A percentile compares a stretch with the other conserved stretches of the same genome.
Evolutionary conservation across 2,113 vertebrate species (phyloP).

Genomic region (Petrocephalus zakoni): DNA sequence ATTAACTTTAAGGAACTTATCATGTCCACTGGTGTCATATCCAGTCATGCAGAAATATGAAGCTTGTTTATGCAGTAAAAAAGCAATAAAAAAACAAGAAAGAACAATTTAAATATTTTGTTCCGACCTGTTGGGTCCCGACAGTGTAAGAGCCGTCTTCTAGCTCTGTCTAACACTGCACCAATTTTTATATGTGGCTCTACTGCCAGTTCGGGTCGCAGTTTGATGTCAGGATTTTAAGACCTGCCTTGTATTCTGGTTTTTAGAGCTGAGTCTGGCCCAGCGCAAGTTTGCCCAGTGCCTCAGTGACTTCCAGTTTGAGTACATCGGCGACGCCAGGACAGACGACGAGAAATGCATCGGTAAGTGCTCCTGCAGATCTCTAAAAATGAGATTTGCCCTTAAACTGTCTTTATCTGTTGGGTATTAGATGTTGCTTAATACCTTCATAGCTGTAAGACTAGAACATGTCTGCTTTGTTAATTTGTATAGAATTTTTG

Average conservation of each 20-base stretch:
- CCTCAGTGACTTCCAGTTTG: conserved; percentile 89
- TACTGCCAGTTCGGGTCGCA: background rate
- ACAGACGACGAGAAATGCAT: conserved; percentile 92
- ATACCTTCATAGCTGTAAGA: background rate
- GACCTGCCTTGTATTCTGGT: conserved; percentile 1
- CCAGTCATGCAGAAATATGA: background rate
- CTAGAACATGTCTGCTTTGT: background rate
- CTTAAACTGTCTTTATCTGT: background rate
- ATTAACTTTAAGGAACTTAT: background rate
- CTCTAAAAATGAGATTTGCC: background rate
- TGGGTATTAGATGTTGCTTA: background rate
- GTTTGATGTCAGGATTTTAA: background rate
- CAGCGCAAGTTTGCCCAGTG: conserved; percentile 93
- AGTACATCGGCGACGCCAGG: conserved; percentile 95
- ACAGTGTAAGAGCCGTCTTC: background rate
- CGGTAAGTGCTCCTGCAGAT: conserved; percentile 61
- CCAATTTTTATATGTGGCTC: background rate
- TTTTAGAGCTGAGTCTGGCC: conserved; percentile 80
- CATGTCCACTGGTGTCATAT: background rate
- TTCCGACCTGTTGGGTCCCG: background rate
- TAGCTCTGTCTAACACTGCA: background rate
- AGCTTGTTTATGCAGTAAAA: background rate
- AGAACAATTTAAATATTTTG: background rate
- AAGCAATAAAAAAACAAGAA: background rate
- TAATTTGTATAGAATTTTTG: background rate